Base-by-base conservation (phyloP, 2,888 invertebrate species). In the Zygothrica quintamaculata region DNA sequence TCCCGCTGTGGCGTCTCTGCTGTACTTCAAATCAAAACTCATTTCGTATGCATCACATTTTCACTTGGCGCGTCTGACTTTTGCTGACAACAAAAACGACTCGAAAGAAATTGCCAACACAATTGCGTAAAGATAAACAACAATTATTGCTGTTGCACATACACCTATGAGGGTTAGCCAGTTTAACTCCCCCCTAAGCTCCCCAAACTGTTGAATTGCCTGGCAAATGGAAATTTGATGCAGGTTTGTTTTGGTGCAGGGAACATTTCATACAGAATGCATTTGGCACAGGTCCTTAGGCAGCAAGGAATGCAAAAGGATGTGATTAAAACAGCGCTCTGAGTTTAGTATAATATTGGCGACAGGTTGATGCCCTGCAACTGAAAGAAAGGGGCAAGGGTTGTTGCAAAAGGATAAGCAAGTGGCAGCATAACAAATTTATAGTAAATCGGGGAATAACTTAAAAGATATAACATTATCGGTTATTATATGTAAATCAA, bases 121-220 rank as follows among this genome's bases (percentile, higher is more conserved):
- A 84, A 85, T 84, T 82, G 85, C 74, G 78, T 80, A 80, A 87
- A 87, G 85, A 88, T 89, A 88, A 88, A 88, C 88, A 88, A 88
- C 88, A 88, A 88, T 88, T 89, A 89, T 87, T 87, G 75, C 78
- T 84, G 73, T 67, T 62, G 47, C 42, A 42, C 51, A 50, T 58
- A 64, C n/a, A n/a, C n/a, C n/a, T n/a, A n/a, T n/a, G n/a, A n/a
- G n/a, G n/a, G n/a, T n/a, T n/a, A n/a, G n/a, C n/a, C n/a, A n/a
- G n/a, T n/a, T n/a, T n/a, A n/a, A n/a, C n/a, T n/a, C n/a, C n/a
- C n/a, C n/a, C n/a, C n/a, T n/a, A n/a, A n/a, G n/a, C n/a, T n/a
- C 36, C 69, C 58, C 53, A 77, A 78, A 58, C 47, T 60, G 55
- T 52, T 65, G 65, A 68, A 61, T 26, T 42, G 47, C 76, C 48